phyloP scores from a whole-genome alignment of 2,888 invertebrate genomes.

The Meganola albula region DNA sequence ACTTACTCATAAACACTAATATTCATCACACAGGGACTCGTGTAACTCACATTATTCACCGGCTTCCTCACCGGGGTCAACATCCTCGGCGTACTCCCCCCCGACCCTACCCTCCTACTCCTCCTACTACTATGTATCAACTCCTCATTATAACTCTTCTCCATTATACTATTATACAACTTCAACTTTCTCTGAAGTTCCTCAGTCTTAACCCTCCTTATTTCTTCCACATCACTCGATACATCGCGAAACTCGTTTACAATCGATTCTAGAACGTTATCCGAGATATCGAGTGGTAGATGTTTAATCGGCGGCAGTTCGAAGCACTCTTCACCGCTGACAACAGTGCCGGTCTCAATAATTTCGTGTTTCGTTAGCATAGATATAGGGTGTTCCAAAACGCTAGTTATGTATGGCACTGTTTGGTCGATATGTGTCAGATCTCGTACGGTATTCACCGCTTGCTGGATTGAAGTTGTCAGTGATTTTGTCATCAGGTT shows the following conservation, averaged over 20 bases:
- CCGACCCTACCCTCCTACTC: slow-evolving; percentile 50
- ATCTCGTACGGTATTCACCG: slow-evolving; percentile 63
- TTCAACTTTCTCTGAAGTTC: slow-evolving; percentile 76
- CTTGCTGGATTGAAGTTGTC: slow-evolving; percentile 61
- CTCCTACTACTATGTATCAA: slow-evolving; percentile 78
- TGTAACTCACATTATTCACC: slow-evolving; percentile 41
- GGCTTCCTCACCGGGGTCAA: slow-evolving; percentile 41
- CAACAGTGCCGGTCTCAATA: slow-evolving; percentile 49
- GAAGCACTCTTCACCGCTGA: slow-evolving; percentile 85
- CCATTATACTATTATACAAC: slow-evolving; percentile 83
- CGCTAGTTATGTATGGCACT: slow-evolving; percentile 60
- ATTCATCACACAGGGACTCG: slow-evolving; percentile 55
- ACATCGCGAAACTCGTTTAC: slow-evolving; percentile 62
- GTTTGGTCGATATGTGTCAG: slow-evolving; percentile 57
- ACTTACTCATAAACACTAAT: slow-evolving; percentile 50
- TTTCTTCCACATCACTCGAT: slow-evolving; percentile 50
- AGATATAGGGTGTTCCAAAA: slow-evolving; percentile 59
- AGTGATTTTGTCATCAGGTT: slow-evolving; percentile 66
- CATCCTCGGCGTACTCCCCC: slow-evolving; percentile 45
- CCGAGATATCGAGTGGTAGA: slow-evolving; percentile 63
- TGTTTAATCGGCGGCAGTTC: slow-evolving; percentile 81
- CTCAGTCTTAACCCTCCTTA: slow-evolving; percentile 43
- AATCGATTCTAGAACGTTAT: slow-evolving; percentile 62
- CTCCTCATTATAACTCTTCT: slow-evolving; percentile 84
- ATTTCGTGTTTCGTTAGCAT: slow-evolving; percentile 52